Evolutionary conservation across 2,797 vertebrate genomes (phyloP), one percentile per base, ranked within the genome.

Genomic region (Graptemys geographica): DNA sequence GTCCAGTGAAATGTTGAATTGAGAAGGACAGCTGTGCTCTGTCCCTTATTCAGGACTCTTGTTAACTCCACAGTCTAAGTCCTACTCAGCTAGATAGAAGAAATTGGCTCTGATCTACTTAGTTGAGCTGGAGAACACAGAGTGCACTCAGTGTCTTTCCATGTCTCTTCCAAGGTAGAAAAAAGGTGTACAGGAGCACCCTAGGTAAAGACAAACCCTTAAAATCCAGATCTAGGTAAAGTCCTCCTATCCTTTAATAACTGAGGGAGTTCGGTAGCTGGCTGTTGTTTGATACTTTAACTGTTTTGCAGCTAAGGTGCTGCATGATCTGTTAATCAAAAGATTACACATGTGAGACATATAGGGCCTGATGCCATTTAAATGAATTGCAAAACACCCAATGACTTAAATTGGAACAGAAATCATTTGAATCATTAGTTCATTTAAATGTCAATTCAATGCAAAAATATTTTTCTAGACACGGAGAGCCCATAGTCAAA

Each of bases 401-500:
- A 78, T 69, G 95, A 90, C 76, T 57, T 76, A 94, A 89, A 82
- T 94, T 87, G 79, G 88, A 93, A 94, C 72, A 88, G 87, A 92
- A 96, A 93, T 96, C 91, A 93, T 74, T 94, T 89, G 84, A 89
- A 91, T 74, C 91, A 95, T 79, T 31, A 82, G 92, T 96, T 91
- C 31, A 79, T 94, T 94, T 86, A 96, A 96, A 92, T 72, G 79
- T 47, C 25, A 76, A 28, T 27, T 28, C 74, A 76, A 16, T 76
- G 41, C 84, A 93, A 92, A 96, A 92, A 90, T 95, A 93, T 95
- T 97, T 96, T 84, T 92, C 96, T 93, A 87, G 83, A 57, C 84
- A 95, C 57, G 65, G 90, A 95, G 92, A 89, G 96, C 91, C 89
- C 94, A 86, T 44, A 76, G 74, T 76, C 74, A 76, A 76, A 41